Evolutionary conservation across 2,113 vertebrate genomes (phyloP).

Genomic region (Centropristis striata): DNA sequence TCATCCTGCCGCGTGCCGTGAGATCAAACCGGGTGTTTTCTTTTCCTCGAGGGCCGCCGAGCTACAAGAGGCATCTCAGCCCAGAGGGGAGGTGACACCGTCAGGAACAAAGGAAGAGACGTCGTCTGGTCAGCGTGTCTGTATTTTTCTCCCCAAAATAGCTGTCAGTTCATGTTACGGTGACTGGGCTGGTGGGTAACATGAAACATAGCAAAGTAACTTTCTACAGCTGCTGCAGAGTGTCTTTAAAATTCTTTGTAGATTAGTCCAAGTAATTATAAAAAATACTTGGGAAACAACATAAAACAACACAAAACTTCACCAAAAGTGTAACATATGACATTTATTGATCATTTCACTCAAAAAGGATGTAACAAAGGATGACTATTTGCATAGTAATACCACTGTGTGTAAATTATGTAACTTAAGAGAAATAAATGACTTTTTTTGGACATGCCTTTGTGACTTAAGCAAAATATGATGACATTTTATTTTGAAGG

Average conservation of each 20-base stretch:
- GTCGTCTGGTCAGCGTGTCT: constrained; percentile 13
- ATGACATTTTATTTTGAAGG: too few relatives aligned
- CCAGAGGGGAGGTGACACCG: constrained; percentile 39
- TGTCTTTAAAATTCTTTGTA: background rate
- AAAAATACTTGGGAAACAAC: too few relatives aligned
- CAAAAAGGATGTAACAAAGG: too few relatives aligned
- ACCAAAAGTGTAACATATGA: too few relatives aligned
- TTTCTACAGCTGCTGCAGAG: too few relatives aligned
- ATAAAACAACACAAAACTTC: too few relatives aligned
- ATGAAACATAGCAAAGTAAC: background rate
- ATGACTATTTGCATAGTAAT: too few relatives aligned
- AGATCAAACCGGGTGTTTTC: background rate
- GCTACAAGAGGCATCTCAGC: background rate
- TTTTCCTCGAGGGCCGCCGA: background rate
- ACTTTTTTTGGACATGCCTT: too few relatives aligned
- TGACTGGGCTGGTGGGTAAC: constrained; percentile 12
- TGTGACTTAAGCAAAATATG: too few relatives aligned
- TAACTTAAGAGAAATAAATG: too few relatives aligned
- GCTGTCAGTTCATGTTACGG: constrained; percentile 27
- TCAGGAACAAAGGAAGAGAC: constrained; percentile 5
- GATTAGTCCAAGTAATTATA: background rate
- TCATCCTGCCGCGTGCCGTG: background rate
- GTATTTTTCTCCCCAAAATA: background rate
- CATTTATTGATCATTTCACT: too few relatives aligned
- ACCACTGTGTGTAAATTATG: too few relatives aligned